Percentiles rank a stretch among this genome's conserved stretches.
phyloP scores from a whole-genome alignment of 2,113 vertebrate species.

The Gadus macrocephalus region DNA sequence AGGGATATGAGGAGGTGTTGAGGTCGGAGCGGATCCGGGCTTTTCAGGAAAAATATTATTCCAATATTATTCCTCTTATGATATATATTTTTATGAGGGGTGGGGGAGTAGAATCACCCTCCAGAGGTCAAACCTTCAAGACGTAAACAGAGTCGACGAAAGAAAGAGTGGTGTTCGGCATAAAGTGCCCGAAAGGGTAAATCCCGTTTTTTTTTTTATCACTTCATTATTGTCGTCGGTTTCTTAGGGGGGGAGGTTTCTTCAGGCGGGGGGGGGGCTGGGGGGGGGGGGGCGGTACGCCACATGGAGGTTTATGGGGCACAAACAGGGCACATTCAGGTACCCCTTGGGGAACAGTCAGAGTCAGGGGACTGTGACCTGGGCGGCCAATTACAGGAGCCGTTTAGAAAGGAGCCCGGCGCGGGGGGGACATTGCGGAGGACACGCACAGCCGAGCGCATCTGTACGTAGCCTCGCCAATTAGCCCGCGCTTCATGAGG shows the following conservation, averaged over 20 bases:
- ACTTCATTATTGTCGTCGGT: no score
- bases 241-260: not conserved
- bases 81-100: not conserved
- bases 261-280: slow-evolving; percentile 2
- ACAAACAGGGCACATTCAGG: slow-evolving; percentile 60
- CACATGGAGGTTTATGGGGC: slow-evolving; percentile 35
- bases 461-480: slow-evolving; percentile 61
- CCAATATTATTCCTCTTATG: no score
- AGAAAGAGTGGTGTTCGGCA: not conserved
- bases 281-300: no score
- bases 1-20: slow-evolving; percentile 67
- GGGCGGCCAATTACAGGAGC: slow-evolving; percentile 66
- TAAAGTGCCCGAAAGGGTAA: no score
- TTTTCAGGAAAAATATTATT: slow-evolving; percentile 34
- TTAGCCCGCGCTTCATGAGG: slow-evolving; percentile 65
- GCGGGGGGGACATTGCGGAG: slow-evolving; percentile 53
- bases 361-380: slow-evolving; percentile 64
- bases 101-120: slow-evolving; percentile 21
- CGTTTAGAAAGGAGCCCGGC: slow-evolving; percentile 51
- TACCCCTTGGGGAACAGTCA: slow-evolving; percentile 54
- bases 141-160: slow-evolving; percentile 8
- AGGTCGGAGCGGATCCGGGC: slow-evolving; percentile 55
- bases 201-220: no score
- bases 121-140: slow-evolving; percentile 39
- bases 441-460: slow-evolving; percentile 68